phyloP scores from a whole-genome alignment of 2,888 invertebrate genomes.

The Conchocele bisecta region DNA sequence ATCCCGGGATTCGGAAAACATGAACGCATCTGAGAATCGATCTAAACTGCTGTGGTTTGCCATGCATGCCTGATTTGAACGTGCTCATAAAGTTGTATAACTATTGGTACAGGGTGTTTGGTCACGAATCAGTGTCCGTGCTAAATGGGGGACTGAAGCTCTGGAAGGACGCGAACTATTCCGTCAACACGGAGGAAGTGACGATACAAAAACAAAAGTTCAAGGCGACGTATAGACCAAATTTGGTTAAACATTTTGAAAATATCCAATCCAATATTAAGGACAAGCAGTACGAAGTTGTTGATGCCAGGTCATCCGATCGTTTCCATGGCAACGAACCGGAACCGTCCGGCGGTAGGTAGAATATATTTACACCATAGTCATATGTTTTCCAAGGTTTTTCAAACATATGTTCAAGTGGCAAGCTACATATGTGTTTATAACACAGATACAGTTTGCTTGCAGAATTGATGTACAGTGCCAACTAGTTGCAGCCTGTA shows the following conservation, averaged over 20 bases:
- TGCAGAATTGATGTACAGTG: no score
- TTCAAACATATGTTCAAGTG: no score
- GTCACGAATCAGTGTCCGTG: constrained; percentile 71
- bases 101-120: constrained; percentile 72
- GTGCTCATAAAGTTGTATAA: no score
- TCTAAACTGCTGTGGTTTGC: no score
- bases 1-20: no score
- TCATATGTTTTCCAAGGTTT: no score
- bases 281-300: constrained; percentile 54
- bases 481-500: no score
- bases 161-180: constrained; percentile 64
- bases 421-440: no score
- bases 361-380: no score
- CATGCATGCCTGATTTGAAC: no score
- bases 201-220: constrained; percentile 41
- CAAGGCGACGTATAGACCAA: constrained; percentile 53
- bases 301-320: constrained; percentile 74
- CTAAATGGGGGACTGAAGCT: constrained; percentile 74
- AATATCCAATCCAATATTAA: constrained; percentile 68
- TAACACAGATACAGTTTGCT: no score
- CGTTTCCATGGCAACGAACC: constrained; percentile 73
- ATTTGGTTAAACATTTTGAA: constrained; percentile 66
- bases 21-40: no score
- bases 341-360: constrained; percentile 74
- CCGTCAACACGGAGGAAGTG: constrained; percentile 36